Conservation (phyloP, 2,797 vertebrate genomes). For the Crenuchus spilurus region DNA sequence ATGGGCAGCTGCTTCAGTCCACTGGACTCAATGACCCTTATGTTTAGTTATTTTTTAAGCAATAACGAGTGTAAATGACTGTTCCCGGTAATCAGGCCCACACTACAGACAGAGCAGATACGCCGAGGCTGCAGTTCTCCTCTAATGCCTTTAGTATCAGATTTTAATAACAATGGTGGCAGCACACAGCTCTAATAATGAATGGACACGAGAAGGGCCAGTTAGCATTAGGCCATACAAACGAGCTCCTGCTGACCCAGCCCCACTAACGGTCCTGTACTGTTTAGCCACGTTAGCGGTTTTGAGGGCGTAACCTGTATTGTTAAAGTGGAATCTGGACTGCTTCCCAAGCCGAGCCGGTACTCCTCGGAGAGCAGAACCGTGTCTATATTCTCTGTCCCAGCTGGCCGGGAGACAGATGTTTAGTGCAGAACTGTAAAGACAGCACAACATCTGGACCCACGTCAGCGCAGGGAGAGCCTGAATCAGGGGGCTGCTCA, state of each 20-base stretch:
- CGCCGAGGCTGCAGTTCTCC: too few relatives aligned
- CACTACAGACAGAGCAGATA: too few relatives aligned
- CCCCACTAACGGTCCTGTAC: not conserved
- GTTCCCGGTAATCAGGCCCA: too few relatives aligned
- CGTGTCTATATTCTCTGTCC: slow-evolving; percentile 23
- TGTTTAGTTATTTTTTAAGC: too few relatives aligned
- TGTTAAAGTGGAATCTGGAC: not conserved
- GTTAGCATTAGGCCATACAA: not conserved
- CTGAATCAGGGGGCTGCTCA: not conserved
- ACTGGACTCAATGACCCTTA: too few relatives aligned
- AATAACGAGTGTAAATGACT: too few relatives aligned
- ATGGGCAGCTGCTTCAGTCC: too few relatives aligned
- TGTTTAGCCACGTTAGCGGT: not conserved
- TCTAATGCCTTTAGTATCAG: too few relatives aligned
- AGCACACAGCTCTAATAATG: not conserved
- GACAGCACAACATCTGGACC: slow-evolving; percentile 47
- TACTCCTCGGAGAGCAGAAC: slow-evolving; percentile 13
- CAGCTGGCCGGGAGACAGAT: slow-evolving; percentile 44
- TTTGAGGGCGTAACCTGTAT: not conserved
- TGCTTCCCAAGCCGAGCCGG: not conserved
- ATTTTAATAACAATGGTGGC: not conserved
- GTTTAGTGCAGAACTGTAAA: slow-evolving; percentile 43
- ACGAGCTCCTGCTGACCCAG: not conserved
- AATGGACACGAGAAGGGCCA: not conserved
- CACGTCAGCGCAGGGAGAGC: slow-evolving; percentile 11